A percentile compares a stretch with the other conserved stretches of the same genome.
phyloP scores from a whole-genome alignment of 2,113 vertebrate genomes.

The Arizona elegans region DNA sequence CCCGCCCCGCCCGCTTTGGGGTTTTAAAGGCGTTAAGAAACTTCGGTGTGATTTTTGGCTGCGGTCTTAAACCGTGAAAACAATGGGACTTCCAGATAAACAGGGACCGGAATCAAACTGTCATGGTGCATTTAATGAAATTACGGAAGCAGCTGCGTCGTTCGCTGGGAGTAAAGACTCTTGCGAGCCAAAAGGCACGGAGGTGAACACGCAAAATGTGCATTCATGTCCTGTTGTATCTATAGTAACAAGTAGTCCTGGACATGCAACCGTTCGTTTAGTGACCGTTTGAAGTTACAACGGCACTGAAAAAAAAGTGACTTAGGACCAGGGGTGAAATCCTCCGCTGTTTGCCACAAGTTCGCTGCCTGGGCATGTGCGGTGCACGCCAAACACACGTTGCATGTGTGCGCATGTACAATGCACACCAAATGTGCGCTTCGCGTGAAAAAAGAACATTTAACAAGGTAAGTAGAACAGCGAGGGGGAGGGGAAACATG shows the following conservation, averaged over 20 bases:
- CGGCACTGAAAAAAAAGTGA: too few species aligned
- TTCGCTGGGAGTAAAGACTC: accelerated
- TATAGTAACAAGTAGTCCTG: background rate
- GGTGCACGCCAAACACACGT: too few species aligned
- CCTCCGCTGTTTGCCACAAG: too few species aligned
- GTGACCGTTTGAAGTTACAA: too few species aligned
- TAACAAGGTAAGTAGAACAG: too few species aligned
- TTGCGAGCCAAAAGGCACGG: background rate
- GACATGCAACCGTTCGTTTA: background rate
- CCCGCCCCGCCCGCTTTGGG: background rate
- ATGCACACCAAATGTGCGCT: too few species aligned
- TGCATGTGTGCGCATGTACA: too few species aligned
- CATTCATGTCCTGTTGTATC: background rate
- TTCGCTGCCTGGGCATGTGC: too few species aligned
- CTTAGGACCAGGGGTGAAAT: too few species aligned
- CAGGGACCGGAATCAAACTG: background rate
- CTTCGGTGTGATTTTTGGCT: background rate
- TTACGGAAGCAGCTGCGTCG: background rate
- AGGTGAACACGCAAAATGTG: background rate
- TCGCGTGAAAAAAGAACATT: too few species aligned
- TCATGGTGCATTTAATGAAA: background rate
- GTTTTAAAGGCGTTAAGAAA: background rate
- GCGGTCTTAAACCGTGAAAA: background rate
- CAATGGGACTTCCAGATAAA: conserved; percentile 13
- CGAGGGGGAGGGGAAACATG: too few species aligned